Base-by-base conservation (phyloP, 2,888 invertebrate genomes). In the Axea sp. region DNA sequence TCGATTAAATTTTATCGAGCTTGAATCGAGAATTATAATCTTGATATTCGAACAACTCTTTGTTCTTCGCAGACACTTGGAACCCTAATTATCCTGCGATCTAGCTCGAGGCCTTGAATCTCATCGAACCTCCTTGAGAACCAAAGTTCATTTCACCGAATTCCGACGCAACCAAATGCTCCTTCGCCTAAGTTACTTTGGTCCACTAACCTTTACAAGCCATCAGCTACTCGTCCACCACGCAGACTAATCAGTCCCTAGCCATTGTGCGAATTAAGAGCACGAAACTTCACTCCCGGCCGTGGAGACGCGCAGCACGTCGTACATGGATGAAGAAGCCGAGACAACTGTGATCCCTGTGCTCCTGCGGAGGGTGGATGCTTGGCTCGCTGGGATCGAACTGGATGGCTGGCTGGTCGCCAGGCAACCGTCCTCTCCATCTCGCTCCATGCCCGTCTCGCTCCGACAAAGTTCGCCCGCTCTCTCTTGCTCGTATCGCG, bases 321-420 rank as follows among this genome's bases (percentile, higher is more conserved):
- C 74, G 80, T 75, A 78, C 80, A 73, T 51, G 64, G 47, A 15
- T 39, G 64, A 59, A 33, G 37, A 60, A 33, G 47, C 53, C 53
- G 65, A 67, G 65, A 53, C 57, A 60, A 72, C 71, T 65, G 73
- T 39, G 73, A 37, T 49, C 55, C 55, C 71, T 65, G 68, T 47
- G 75, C 62, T 72, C 76, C 77, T 73, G 77, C 73, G 76, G 77
- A 76, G 76, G 78, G 77, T 75, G 75, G 78, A 75, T 77, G 80
- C 78, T 78, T 81, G 79, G 82, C 82, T 82, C 83, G 82, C 86
- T 86, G 86, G 86, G 86, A 87, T 86, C 86, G 87, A 86, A 86
- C 86, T 86, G 83, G 86, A 85, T 83, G 84, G 84, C 85, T 85
- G 83, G 81, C 81, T 75, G 81, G 83, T 81, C 80, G 82, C 82